Evolutionary conservation across 2,888 invertebrate genomes (phyloP).

Genomic region (Cybosia mesomella): DNA sequence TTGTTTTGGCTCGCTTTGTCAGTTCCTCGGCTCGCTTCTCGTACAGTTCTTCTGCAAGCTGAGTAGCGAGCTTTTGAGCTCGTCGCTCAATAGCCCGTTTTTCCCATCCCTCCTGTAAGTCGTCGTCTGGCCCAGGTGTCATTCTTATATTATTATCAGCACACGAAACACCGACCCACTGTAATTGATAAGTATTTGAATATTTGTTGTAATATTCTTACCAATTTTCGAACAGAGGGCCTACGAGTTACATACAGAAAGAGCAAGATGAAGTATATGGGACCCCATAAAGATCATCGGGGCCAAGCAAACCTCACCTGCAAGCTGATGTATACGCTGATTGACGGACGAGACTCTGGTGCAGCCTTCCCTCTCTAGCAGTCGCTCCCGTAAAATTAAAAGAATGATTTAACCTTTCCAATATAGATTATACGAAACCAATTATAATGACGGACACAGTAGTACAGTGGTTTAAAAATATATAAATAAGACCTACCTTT

Average conservation of each 20-base stretch:
- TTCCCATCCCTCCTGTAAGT: slow-evolving; percentile 61
- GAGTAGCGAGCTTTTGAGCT: slow-evolving; percentile 68
- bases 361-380: not conserved
- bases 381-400: no score
- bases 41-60: slow-evolving; percentile 73
- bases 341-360: not conserved
- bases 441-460: no score
- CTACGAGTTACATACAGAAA: not conserved
- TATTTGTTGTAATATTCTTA: not conserved
- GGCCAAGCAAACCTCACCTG: not conserved
- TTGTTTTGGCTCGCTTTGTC: slow-evolving; percentile 63
- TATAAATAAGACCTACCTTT: not conserved
- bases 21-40: slow-evolving; percentile 66
- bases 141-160: slow-evolving; percentile 58
- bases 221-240: not conserved
- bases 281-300: not conserved
- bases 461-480: not conserved
- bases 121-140: slow-evolving; percentile 50
- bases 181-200: slow-evolving; percentile 8
- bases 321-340: not conserved
- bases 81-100: slow-evolving; percentile 66
- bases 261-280: not conserved
- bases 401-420: no score
- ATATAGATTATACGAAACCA: no score
- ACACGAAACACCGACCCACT: slow-evolving; percentile 78